Conservation (phyloP, 2,888 invertebrate species). For the Brachyptera putata region DNA sequence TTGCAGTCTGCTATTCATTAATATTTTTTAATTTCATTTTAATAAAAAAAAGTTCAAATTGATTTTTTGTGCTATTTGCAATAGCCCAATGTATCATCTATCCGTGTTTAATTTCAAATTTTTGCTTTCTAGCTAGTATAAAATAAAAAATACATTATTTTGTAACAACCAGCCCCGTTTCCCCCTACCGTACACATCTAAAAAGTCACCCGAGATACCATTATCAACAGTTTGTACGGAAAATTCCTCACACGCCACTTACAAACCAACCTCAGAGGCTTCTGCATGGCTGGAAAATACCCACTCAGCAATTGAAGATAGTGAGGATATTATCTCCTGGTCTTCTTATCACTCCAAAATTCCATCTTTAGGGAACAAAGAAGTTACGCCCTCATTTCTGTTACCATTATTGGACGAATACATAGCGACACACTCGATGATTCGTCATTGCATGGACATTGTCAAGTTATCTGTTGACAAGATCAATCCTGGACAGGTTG, state of each 20-base stretch:
- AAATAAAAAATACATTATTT: no score
- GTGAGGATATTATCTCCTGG: neutral
- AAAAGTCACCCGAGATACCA: neutral
- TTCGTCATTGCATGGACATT: conserved; percentile 34
- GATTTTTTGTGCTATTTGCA: no score
- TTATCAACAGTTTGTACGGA: neutral
- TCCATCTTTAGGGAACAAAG: no score
- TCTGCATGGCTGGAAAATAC: neutral
- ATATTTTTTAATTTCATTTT: no score
- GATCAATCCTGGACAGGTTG: conserved; percentile 36
- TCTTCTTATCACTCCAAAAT: neutral
- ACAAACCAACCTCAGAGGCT: neutral
- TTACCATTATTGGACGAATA: conserved; percentile 34
- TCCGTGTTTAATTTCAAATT: no score
- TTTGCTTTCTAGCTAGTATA: no score
- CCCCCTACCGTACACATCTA: neutral
- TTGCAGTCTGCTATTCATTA: no score
- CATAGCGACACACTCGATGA: conserved; percentile 34
- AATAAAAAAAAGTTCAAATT: no score
- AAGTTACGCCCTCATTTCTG: conserved; percentile 24
- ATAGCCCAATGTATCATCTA: no score
- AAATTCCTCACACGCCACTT: neutral
- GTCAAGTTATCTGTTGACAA: conserved; percentile 20
- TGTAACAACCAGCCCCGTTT: no score
- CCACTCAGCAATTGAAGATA: neutral